Base-by-base conservation (phyloP, 2,888 invertebrate species). In the Seira sanloemensis region DNA sequence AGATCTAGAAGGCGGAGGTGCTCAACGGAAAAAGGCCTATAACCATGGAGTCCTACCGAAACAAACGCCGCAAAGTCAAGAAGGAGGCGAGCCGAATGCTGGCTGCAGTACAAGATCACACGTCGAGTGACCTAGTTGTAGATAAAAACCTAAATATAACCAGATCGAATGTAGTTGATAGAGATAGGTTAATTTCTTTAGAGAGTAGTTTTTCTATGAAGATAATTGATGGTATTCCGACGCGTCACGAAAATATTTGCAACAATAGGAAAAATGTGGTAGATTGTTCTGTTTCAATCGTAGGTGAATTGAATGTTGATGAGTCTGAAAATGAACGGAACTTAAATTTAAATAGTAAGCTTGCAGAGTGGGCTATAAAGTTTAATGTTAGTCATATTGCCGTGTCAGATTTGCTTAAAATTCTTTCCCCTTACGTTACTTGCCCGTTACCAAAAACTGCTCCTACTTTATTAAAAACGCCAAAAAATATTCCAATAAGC, bases 1-100 rank as follows among this genome's bases (percentile, higher is more conserved):
- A 50, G 80, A 80, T 23, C 16, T 76, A 27, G 72, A 68, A 9
- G 80, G 85, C 2, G 80, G 80, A 58, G n/a, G 68, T 5, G 72
- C 18, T 4, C 26, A 67, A 54, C 65, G 76, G 0, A 18, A 71
- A 23, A 58, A 68, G 27, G 9, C 2, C 16, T 18, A 25, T 26
- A 12, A 18, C 18, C 27, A 46, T 75, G 69, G 19, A 58, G 1
- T 24, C 50, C 12, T 46, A 66, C 27, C 19, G 69, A 1, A 69
- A 9, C 27, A 68, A 62, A 18, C 54, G 78, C 2, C 21, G 78
- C 16, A 58, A 18, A 58, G n/a, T 58, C 7, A 58, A 5, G 7
- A 7, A 58, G 58, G 58, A 58, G 9, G 23, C 23, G 4, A 66
- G 18, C 12, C 9, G 23, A 12, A 21, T 66, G 9, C 66, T 19